These are phyloP conservation scores for Deilephila porcellus DNA, from an alignment of 2,888 invertebrate species.

Conservation along the genomic window DNA sequence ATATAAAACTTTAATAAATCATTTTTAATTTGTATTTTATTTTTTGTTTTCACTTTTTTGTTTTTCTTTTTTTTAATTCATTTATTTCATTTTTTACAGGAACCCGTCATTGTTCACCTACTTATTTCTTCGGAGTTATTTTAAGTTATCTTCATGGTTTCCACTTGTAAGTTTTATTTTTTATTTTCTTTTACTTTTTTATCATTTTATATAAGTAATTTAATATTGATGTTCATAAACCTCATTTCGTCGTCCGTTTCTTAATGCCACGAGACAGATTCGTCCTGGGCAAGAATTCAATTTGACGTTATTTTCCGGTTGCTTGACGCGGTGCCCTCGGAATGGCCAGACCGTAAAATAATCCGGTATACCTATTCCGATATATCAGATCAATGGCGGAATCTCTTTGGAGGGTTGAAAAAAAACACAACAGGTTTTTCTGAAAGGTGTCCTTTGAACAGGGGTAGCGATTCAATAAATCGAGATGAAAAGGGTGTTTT, in stretches of 20 bases:
- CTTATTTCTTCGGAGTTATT: constrained; percentile 66
- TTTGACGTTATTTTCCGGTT: constrained; percentile 55
- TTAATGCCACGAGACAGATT: constrained; percentile 30
- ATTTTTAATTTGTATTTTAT: constrained; percentile 33
- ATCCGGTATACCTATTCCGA: constrained; percentile 35
- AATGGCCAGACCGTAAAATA: constrained; percentile 41
- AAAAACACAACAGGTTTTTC: constrained; percentile 7
- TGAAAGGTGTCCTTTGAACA: constrained; percentile 5
- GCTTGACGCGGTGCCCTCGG: constrained; percentile 37
- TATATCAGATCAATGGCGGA: constrained; percentile 1
- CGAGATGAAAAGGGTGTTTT: constrained; percentile 7
- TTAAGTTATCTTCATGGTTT: constrained; percentile 81
- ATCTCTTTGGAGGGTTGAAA: constrained; percentile 26
- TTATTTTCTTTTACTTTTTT: constrained; percentile 57
- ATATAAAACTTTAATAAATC: too few relatives aligned
- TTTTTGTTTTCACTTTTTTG: constrained; percentile 33
- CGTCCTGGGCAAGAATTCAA: constrained; percentile 47
- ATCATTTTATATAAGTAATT: constrained; percentile 38
- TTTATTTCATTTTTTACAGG: constrained; percentile 74
- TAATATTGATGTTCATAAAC: constrained; percentile 30
- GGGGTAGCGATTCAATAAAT: background rate
- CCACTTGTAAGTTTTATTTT: constrained; percentile 83
- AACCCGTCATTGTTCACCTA: constrained; percentile 58
- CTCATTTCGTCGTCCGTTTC: constrained; percentile 5
- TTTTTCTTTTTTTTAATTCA: constrained; percentile 54